Evolutionary conservation across 1,140 invertebrate species (phyloP), one percentile per base, ranked within the genome.

Genomic region (Neotoxoptera formosana): DNA sequence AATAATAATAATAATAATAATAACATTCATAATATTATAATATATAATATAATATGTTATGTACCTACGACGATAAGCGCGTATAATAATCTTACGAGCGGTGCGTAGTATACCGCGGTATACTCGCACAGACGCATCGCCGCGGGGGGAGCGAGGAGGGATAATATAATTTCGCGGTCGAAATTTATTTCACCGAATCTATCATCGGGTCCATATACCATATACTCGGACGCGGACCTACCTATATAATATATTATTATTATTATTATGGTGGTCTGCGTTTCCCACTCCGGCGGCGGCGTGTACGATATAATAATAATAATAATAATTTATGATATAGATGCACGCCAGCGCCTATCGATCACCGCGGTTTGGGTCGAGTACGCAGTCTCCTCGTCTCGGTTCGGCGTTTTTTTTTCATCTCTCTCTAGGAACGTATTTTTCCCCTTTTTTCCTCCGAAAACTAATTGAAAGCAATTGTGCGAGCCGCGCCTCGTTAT

Each of bases 1-100:
- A 90, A 90, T 76, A 51, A 90, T 34, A 90, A 90, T 76, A 76
- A 76, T 41, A 51, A 90, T 34, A 90, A 90, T n/a, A n/a, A 76
- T n/a, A 76, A 76, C 60, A 76, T 76, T 76, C 60, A 76, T 76
- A 76, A 76, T 76, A 76, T 17, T 17, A n/a, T 76, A 17, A 11
- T 7, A n/a, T 30, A 67, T 20, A 51, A 48, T n/a, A n/a, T n/a
- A n/a, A 41, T 41, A 41, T 41, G 41, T 41, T 41, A 41, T 41
- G 4, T 41, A 41, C 41, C 41, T 48, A 48, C 47, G 14, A 48
- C 47, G 14, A 48, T 48, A 48, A 48, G 47, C 7, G 14, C 14
- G 14, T 48, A 48, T 48, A 60, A 25, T 76, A n/a, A n/a, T 76
- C n/a, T 76, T n/a, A n/a, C 1, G 60, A 76, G 14, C 60, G 30